Evolutionary conservation across 2,113 vertebrate genomes (phyloP).

Genomic region (Chrysochloris asiatica): DNA sequence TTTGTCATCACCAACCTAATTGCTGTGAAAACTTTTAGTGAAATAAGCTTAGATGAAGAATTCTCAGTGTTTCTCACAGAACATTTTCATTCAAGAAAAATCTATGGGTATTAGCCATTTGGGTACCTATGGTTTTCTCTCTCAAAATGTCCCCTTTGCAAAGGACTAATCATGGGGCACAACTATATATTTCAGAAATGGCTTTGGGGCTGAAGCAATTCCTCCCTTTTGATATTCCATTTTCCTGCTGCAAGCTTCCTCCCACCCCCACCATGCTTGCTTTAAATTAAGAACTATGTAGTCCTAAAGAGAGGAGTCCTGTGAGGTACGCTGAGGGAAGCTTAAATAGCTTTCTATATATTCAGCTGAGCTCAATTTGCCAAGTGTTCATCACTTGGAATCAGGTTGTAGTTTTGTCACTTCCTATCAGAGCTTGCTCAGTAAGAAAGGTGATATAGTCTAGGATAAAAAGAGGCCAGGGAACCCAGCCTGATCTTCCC

Average conservation of each 20-base stretch:
- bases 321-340: neutral
- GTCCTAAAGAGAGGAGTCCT: conserved; percentile 16
- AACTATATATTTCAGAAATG: conserved; percentile 49
- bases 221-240: neutral
- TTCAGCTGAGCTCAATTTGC: conserved; percentile 58
- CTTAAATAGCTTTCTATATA: conserved; percentile 50
- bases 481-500: conserved; percentile 52
- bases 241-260: conserved; percentile 16
- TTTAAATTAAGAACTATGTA: conserved; percentile 63
- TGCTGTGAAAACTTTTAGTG: conserved; percentile 64
- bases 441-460: conserved; percentile 71
- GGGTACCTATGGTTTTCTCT: conserved; percentile 7
- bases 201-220: conserved; percentile 48
- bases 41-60: conserved; percentile 53
- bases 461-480: conserved; percentile 71
- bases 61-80: conserved; percentile 27
- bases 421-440: conserved; percentile 68
- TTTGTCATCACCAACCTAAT: conserved; percentile 17
- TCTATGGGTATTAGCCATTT: conserved; percentile 17
- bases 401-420: conserved; percentile 72
- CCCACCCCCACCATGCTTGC: neutral
- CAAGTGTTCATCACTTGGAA: conserved; percentile 52
- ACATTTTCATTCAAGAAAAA: conserved; percentile 53
- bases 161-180: neutral
- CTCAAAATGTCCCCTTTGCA: conserved; percentile 31